Conservation (phyloP, 2,888 invertebrate genomes). For the Rhagonycha lutea region DNA sequence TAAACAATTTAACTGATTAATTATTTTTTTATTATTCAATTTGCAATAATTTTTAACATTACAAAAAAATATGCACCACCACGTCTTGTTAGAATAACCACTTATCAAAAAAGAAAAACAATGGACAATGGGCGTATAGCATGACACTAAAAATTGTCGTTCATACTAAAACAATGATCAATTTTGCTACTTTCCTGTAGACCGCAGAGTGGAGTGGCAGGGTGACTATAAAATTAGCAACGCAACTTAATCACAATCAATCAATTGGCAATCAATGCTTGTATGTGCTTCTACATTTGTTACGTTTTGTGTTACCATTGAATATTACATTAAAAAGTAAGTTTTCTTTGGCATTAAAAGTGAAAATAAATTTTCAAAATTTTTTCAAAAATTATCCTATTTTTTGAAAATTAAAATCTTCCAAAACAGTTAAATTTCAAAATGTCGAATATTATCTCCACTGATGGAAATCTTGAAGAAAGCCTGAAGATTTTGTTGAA, state of each 20-base stretch:
- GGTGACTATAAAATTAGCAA: not conserved
- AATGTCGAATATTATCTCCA: not conserved
- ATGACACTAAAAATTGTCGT: not conserved
- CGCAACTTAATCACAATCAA: not conserved
- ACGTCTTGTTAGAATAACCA: not conserved
- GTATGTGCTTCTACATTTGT: not conserved
- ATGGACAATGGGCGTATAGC: not conserved
- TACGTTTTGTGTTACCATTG: not conserved
- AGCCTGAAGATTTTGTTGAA: not conserved
- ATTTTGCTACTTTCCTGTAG: not conserved
- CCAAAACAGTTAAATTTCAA: not conserved
- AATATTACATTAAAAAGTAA: not conserved
- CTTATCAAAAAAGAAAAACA: not conserved
- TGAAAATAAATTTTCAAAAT: too few relatives aligned
- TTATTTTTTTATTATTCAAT: too few relatives aligned
- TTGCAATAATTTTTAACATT: too few relatives aligned
- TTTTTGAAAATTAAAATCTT: too few relatives aligned
- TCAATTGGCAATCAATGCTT: not conserved
- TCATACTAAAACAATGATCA: not conserved
- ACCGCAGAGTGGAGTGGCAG: not conserved
- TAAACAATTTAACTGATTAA: too few relatives aligned
- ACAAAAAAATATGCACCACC: too few relatives aligned
- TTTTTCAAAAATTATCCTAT: too few relatives aligned
- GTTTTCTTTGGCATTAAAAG: not conserved
- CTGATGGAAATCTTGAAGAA: not conserved